A percentile compares a stretch with the other conserved stretches of the same genome.
Conservation (phyloP, 1,140 invertebrate genomes). For the Euglossa dilemma region DNA sequence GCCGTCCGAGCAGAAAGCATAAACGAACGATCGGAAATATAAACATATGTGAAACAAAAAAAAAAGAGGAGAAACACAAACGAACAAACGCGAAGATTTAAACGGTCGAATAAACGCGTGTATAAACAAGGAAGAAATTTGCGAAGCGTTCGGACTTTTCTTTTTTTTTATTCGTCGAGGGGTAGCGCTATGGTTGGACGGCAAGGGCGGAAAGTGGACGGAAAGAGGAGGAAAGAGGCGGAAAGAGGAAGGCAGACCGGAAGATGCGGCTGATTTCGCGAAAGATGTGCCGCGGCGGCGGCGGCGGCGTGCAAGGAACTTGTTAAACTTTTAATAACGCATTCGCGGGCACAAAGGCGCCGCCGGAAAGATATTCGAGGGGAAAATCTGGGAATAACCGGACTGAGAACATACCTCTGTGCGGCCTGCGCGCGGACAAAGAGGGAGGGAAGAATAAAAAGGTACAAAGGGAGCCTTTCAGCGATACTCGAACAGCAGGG, state of each 20-base stretch:
- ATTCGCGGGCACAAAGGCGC: slow-evolving; percentile 5
- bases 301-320: neutral
- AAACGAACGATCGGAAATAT: neutral
- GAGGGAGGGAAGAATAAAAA: neutral
- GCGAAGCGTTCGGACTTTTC: neutral
- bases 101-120: too few species aligned
- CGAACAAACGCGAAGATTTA: too few species aligned
- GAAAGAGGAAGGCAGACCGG: neutral
- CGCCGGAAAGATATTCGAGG: neutral
- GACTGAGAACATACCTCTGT: neutral
- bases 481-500: neutral
- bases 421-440: neutral
- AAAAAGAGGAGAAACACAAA: neutral
- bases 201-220: too few species aligned
- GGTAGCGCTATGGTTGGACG: neutral
- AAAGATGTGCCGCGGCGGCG: too few species aligned
- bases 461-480: neutral
- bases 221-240: neutral
- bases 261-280: neutral
- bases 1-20: neutral
- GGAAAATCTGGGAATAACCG: neutral
- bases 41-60: neutral
- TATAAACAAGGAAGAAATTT: too few species aligned
- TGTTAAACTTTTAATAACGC: slow-evolving; percentile 33
- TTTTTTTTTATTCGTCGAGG: neutral